These are phyloP conservation scores for Crematogaster levior DNA, from an alignment of 2,888 invertebrate genomes.

Conservation along the genomic window DNA sequence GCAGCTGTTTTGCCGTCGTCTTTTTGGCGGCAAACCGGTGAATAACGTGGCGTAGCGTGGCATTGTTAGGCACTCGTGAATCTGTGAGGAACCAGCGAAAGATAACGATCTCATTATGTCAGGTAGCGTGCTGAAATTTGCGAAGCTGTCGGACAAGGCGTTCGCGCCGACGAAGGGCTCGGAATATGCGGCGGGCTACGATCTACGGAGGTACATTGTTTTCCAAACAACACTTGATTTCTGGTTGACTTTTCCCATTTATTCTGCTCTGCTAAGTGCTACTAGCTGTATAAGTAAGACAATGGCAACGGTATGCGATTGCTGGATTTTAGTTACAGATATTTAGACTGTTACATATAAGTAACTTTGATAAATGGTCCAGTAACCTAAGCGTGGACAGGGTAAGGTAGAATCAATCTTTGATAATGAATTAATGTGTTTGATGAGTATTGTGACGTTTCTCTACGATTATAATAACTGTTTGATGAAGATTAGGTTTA, in stretches of 20 bases:
- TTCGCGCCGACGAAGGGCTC: conserved; percentile 94
- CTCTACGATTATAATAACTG: neutral
- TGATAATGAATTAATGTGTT: neutral
- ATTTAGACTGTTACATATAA: neutral
- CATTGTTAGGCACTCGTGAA: neutral
- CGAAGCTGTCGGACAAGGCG: conserved; percentile 93
- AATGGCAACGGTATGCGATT: neutral
- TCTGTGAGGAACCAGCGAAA: neutral
- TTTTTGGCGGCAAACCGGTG: conserved; percentile 18
- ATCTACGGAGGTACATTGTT: conserved; percentile 95
- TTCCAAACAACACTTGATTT: too few species aligned
- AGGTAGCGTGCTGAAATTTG: conserved; percentile 88
- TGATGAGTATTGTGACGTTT: neutral
- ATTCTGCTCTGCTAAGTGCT: neutral
- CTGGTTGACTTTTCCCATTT: neutral
- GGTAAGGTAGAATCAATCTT: neutral
- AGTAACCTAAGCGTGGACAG: neutral
- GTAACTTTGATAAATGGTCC: neutral
- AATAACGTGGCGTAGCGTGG: neutral
- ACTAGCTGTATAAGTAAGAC: neutral
- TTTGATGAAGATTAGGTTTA: neutral
- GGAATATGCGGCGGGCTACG: conserved; percentile 95
- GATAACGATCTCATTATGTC: conserved; percentile 46
- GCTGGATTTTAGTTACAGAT: neutral
- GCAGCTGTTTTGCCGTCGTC: neutral